Percentiles rank a stretch among this genome's conserved stretches.
Evolutionary conservation across 37 sponge, comb jelly and placozoan species (phyloP).

Genomic region (Ianthella basta): DNA sequence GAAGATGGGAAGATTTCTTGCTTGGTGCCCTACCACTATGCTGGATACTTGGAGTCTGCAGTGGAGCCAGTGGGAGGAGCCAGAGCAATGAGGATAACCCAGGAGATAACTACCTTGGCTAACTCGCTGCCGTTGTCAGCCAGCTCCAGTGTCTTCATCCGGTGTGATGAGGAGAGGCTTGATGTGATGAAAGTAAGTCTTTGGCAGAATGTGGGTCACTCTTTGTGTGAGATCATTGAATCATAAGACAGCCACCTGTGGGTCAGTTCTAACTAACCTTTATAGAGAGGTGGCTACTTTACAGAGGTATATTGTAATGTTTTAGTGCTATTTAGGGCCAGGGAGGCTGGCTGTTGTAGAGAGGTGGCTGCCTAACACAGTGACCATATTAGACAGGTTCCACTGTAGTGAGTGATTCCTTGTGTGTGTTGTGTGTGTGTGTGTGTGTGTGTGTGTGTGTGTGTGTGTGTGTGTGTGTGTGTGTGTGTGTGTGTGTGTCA

Average conservation of each 20-base stretch:
- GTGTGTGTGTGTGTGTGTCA: too few species aligned
- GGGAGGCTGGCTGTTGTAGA: too few species aligned
- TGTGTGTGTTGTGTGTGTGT: slow-evolving; percentile 15
- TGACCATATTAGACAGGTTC: too few species aligned
- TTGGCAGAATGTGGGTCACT: background rate
- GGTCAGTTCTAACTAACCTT: too few species aligned
- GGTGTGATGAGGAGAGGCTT: slow-evolving; percentile 82
- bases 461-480: background rate
- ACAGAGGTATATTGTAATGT: too few species aligned
- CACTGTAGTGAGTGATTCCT: background rate
- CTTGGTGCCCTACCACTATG: slow-evolving; percentile 64
- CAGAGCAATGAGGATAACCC: slow-evolving; percentile 81
- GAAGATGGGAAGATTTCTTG: slow-evolving; percentile 46
- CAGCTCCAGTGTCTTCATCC: slow-evolving; percentile 82
- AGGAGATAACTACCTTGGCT: slow-evolving; percentile 82
- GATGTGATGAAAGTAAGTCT: slow-evolving; percentile 90
- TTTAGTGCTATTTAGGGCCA: too few species aligned
- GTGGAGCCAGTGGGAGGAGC: slow-evolving; percentile 25
- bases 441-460: slow-evolving; percentile 7
- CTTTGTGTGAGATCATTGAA: background rate
- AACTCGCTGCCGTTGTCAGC: slow-evolving; percentile 91
- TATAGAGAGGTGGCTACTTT: too few species aligned
- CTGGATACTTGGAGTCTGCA: background rate
- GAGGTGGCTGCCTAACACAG: too few species aligned
- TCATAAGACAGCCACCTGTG: too few species aligned